phyloP scores from a whole-genome alignment of 2,797 vertebrate genomes.

The Microhierax caerulescens region DNA sequence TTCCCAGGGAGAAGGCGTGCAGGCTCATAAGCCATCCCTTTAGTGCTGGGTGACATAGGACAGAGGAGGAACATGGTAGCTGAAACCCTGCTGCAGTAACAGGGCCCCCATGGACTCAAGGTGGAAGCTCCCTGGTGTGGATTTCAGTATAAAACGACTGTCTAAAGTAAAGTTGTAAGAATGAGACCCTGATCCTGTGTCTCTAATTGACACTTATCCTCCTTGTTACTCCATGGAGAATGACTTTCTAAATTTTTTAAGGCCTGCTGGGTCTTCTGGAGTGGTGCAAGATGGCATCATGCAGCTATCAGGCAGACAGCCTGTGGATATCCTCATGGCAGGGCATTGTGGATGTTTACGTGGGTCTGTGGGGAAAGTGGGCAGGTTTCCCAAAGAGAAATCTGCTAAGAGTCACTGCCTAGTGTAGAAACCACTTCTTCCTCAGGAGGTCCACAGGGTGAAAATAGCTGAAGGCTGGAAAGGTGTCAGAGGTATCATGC shows the following conservation, averaged over 20 bases:
- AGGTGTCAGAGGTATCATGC: not conserved
- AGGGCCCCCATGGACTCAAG: fast-evolving
- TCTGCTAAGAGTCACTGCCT: not conserved
- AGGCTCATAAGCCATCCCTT: not conserved
- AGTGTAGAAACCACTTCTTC: not conserved
- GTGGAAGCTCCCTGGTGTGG: not conserved
- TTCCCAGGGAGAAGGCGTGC: not conserved
- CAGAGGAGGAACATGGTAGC: not conserved
- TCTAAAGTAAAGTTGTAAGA: not conserved
- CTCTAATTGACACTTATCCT: not conserved
- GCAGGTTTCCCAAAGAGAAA: fast-evolving
- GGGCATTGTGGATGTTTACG: fast-evolving
- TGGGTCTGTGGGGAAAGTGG: not conserved
- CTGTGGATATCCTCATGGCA: fast-evolving
- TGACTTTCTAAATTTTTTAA: not conserved
- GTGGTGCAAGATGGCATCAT: not conserved
- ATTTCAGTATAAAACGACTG: not conserved
- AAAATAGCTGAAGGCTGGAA: not conserved
- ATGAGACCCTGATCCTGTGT: not conserved
- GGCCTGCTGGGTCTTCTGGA: fast-evolving
- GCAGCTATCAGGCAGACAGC: fast-evolving
- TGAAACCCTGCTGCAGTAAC: not conserved
- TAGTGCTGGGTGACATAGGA: fast-evolving
- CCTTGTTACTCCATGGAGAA: not conserved
- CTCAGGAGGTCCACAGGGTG: not conserved